Conservation (phyloP, 2,113 vertebrate genomes). For the Pygoscelis adeliae region DNA sequence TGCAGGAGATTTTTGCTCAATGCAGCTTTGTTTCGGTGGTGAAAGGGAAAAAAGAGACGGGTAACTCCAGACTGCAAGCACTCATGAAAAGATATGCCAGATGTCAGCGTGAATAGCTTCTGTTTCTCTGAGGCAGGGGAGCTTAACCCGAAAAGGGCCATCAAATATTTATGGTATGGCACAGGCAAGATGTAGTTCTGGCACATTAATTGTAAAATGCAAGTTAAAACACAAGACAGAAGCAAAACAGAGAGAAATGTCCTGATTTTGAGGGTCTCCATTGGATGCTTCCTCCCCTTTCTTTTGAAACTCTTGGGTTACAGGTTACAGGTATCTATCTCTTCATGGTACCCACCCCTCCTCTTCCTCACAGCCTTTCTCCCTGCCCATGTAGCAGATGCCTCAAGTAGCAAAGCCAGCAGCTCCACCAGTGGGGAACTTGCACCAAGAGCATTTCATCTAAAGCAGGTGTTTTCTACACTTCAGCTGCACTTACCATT, state of each 20-base stretch:
- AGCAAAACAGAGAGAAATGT: not conserved
- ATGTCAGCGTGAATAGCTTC: not conserved
- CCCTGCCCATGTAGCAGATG: not conserved
- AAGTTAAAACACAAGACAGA: not conserved
- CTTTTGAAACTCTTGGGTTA: not conserved
- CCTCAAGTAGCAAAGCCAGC: not conserved
- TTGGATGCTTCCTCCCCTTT: not conserved
- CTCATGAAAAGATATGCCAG: not conserved
- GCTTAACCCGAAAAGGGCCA: not conserved
- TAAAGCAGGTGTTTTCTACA: not conserved
- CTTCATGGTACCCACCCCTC: not conserved
- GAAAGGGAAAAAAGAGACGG: not conserved
- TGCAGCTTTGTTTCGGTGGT: not conserved
- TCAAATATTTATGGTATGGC: conserved; percentile 37
- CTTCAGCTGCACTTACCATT: not conserved
- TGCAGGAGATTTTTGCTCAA: not conserved
- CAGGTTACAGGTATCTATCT: not conserved
- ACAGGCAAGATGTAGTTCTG: not conserved
- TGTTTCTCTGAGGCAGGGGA: not conserved
- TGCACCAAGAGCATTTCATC: not conserved
- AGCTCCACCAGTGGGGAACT: not conserved
- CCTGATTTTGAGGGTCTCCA: not conserved
- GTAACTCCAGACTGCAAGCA: not conserved
- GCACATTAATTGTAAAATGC: not conserved
- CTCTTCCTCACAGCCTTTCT: not conserved